These are phyloP conservation scores for Thalpophila matura DNA, from an alignment of 2,888 invertebrate genomes.

Conservation along the genomic window DNA sequence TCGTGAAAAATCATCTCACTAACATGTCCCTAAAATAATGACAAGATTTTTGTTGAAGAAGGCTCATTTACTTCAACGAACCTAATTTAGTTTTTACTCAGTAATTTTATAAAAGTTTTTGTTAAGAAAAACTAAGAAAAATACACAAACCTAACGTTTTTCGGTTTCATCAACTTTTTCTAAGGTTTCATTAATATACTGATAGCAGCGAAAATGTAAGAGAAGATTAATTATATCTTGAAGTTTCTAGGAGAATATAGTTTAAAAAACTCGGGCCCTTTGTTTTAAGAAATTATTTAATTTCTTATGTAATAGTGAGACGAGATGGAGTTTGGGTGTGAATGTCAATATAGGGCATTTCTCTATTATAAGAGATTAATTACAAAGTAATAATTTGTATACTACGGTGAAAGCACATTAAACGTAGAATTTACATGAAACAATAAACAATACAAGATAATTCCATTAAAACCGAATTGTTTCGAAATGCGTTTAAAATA, in stretches of 20 bases:
- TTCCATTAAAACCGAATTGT: constrained; percentile 8
- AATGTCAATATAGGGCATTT: not conserved
- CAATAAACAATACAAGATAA: not conserved
- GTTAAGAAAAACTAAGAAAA: constrained; percentile 12
- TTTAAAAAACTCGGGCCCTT: not conserved
- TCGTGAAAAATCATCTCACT: constrained; percentile 49
- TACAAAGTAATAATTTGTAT: not conserved
- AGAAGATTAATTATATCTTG: not conserved
- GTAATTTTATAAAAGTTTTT: constrained; percentile 21
- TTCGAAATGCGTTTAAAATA: constrained; percentile 4
- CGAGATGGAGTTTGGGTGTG: no score
- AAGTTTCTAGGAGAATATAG: not conserved
- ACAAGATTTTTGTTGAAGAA: constrained; percentile 16
- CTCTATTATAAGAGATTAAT: not conserved
- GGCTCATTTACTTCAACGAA: constrained; percentile 8
- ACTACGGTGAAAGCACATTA: not conserved
- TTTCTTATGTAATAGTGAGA: no score
- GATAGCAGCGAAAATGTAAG: not conserved
- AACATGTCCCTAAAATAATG: constrained; percentile 30
- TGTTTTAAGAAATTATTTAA: not conserved
- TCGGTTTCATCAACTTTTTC: constrained; percentile 13
- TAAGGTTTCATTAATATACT: not conserved
- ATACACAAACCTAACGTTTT: constrained; percentile 2
- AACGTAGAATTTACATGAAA: no score
- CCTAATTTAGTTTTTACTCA: constrained; percentile 22